These are phyloP conservation scores for Epinephelus coioides DNA, from an alignment of 2,797 vertebrate species.

Conservation along the genomic window DNA sequence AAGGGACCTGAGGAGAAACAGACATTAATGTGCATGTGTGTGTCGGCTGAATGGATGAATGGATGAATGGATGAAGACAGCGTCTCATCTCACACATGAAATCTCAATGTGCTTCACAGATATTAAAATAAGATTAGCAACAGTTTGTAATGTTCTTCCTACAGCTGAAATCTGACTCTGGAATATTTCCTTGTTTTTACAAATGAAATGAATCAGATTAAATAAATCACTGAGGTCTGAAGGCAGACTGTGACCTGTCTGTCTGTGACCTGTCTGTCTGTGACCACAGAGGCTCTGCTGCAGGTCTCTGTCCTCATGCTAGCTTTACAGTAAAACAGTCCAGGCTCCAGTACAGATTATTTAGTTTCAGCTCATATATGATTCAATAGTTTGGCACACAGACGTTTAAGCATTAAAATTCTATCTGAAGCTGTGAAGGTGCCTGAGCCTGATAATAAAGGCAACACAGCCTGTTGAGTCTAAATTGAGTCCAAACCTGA, in stretches of 20 bases:
- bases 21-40: background rate
- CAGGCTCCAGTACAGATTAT: too few species aligned
- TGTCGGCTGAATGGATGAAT: slow-evolving; percentile 13
- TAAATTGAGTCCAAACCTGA: too few species aligned
- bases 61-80: slow-evolving; percentile 4
- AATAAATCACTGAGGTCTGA: slow-evolving; percentile 9
- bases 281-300: background rate
- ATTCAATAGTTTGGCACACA: too few species aligned
- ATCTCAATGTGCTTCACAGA: background rate
- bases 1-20: slow-evolving; percentile 33
- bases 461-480: too few species aligned
- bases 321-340: background rate
- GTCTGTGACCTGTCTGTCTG: background rate
- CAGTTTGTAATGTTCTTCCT: too few species aligned
- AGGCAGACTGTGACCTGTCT: background rate
- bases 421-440: too few species aligned
- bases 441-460: too few species aligned
- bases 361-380: too few species aligned
- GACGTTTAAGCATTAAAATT: too few species aligned
- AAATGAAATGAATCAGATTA: slow-evolving; percentile 23
- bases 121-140: background rate
- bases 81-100: background rate
- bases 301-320: slow-evolving; percentile 7
- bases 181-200: background rate
- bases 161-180: background rate